Evolutionary conservation across 2,888 invertebrate species (phyloP), one percentile per base, ranked within the genome.

Genomic region (Synergus itoensis): DNA sequence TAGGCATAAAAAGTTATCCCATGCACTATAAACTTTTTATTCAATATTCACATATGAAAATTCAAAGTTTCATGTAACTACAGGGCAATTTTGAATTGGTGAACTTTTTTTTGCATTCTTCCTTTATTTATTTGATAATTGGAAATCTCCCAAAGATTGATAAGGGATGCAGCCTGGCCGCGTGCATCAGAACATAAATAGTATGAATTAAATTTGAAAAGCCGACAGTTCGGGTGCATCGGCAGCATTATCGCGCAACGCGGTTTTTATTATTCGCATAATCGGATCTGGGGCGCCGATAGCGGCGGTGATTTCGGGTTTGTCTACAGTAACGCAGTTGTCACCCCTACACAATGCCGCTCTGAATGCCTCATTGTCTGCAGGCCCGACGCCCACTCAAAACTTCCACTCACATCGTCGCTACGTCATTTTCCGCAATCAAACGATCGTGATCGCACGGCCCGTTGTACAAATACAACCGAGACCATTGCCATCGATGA

Each of bases 311-410:
- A 91, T 91, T 91, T 91, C 87, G 87, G 90, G 90, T 91, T 91
- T 91, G 91, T 91, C 91, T 91, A 90, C 89, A 88, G 86, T 91
- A 91, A 91, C 89, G 88, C 86, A 89, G 89, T 91, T 91, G 87
- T 90, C 88, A 86, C 84, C 82, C 84, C 81, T 83, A 85, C 85
- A 89, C 89, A 89, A 90, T 88, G 86, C 79, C 81, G 81, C 79
- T 62, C 81, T 91, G 89, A 91, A 91, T 91, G 88, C 88, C 87
- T 91, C 89, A 90, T 91, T 91, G 91, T 90, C 88, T 87, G 78
- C 83, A 75, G 87, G 85, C 87, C 86, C 86, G 87, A 88, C 88
- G 88, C 89, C 89, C 87, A 89, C 89, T 89, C 90, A 87, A 89
- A 89, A 90, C 87, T 90, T 90, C 86, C 87, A 87, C 87, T 86